phyloP scores from a whole-genome alignment of 2,888 invertebrate genomes.

The Flexamia atlantica region DNA sequence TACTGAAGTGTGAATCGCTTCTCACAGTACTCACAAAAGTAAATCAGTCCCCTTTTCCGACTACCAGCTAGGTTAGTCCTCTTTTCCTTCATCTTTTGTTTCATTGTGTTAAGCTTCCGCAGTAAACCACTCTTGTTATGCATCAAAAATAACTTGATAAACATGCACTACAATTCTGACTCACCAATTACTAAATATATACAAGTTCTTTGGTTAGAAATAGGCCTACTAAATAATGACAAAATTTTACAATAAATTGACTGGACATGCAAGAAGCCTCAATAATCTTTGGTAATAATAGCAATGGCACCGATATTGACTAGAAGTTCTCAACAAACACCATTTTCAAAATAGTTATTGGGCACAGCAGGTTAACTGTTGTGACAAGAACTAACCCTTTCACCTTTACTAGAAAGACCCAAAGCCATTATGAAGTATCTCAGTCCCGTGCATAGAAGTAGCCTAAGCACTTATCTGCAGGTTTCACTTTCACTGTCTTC shows the following conservation, averaged over 20 bases:
- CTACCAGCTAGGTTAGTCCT: constrained; percentile 42
- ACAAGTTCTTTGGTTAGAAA: constrained; percentile 19
- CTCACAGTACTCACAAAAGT: constrained; percentile 80
- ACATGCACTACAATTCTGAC: constrained; percentile 5
- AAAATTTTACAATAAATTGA: constrained; percentile 7
- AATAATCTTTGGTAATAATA: constrained; percentile 53
- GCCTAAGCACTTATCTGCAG: constrained; percentile 30
- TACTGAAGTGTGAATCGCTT: constrained; percentile 82
- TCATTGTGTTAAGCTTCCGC: constrained; percentile 29
- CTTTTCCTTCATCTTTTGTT: constrained; percentile 48
- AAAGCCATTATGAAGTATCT: constrained; percentile 32
- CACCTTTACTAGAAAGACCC: constrained; percentile 40
- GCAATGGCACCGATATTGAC: constrained; percentile 63
- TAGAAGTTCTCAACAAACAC: constrained; percentile 59
- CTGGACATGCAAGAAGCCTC: constrained; percentile 36
- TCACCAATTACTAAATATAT: background rate
- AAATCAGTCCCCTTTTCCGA: constrained; percentile 33
- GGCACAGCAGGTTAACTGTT: background rate
- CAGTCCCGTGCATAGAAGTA: constrained; percentile 8
- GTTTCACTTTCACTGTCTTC: constrained; percentile 1
- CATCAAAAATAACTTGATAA: background rate
- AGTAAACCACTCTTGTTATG: background rate
- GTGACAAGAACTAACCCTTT: constrained; percentile 34
- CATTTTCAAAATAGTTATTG: constrained; percentile 39
- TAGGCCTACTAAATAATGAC: background rate